Conservation (phyloP, 2,113 vertebrate species). For the Antechinus flavipes region DNA sequence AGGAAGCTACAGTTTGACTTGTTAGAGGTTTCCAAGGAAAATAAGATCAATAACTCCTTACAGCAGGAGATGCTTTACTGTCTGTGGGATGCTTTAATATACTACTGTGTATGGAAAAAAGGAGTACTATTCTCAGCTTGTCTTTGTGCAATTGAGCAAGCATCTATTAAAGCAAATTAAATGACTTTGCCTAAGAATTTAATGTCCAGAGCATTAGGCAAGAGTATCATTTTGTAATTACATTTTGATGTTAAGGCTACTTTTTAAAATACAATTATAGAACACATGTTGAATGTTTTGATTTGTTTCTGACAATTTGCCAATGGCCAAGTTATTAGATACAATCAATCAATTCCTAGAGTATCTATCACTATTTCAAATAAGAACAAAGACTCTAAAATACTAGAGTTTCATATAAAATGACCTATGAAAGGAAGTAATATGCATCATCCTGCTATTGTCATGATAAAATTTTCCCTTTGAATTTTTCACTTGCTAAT, state of each 20-base stretch:
- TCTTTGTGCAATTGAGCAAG: slow-evolving; percentile 64
- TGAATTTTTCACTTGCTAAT: neutral
- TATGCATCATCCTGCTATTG: neutral
- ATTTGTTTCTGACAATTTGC: slow-evolving; percentile 39
- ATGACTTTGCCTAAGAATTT: slow-evolving; percentile 60
- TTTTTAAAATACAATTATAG: slow-evolving; percentile 48
- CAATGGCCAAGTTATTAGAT: neutral
- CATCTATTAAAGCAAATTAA: slow-evolving; percentile 71
- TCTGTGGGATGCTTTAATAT: slow-evolving; percentile 74
- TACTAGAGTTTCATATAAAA: neutral
- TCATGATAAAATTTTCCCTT: neutral
- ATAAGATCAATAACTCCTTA: slow-evolving; percentile 84
- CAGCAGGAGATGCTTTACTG: slow-evolving; percentile 79
- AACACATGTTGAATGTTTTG: slow-evolving; percentile 44
- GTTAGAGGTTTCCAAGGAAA: slow-evolving; percentile 80
- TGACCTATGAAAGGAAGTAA: too few species aligned
- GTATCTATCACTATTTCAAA: neutral
- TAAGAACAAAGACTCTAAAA: neutral
- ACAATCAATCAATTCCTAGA: neutral
- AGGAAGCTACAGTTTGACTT: slow-evolving; percentile 77
- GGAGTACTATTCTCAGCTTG: slow-evolving; percentile 58
- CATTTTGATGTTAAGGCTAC: slow-evolving; percentile 11
- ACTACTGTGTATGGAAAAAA: slow-evolving; percentile 27
- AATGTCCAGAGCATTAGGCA: slow-evolving; percentile 68
- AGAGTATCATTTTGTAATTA: slow-evolving; percentile 66